Base-by-base conservation (phyloP, 2,113 vertebrate genomes). In the Proteles cristata region DNA sequence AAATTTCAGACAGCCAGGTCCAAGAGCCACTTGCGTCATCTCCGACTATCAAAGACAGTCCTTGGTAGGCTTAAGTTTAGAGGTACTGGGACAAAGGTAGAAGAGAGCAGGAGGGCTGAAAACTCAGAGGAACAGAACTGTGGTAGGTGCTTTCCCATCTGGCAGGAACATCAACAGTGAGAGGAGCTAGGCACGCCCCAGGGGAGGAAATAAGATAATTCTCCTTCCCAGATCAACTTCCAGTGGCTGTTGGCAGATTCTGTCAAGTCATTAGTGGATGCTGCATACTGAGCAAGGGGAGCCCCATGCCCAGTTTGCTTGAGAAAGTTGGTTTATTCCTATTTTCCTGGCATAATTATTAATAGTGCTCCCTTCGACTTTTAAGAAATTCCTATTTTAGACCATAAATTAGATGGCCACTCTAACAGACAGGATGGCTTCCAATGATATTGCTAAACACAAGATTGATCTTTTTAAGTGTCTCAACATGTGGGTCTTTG, bases 331-430 rank as follows among this genome's bases (percentile, higher is more conserved):
- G 58, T 86, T 85, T 88, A 71, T 85, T 48, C 58, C 86, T 26
- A 55, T 88, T 61, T 95, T 90, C 17, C 45, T 53, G 35, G 21
- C 10, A 88, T 71, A 16, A 74, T 58, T 94, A 93, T 76, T 65
- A 96, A 77, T 82, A 74, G 53, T 61, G 35, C 4, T 14, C 45
- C 43, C 26, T 96, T 66, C 74, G 16, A 71, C 76, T 65, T 68
- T 69, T 11, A 68, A 90, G 63, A 93, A 84, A 95, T 88, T 90
- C 21, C 81, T 85, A 21, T n/a, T 96, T 88, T 63, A 90, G 45
- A 63, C 48, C 71, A 21, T 90, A 84, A 48, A 61, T 55, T 55
- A 66, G 7, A 76, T 83, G 81, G 53, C 39, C 25, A 66, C 12
- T 63, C 8, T 53, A n/a, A 68, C 45, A 43, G 28, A 61, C 53